Conservation (phyloP, 2,888 invertebrate genomes). For the Epiblema foenella region DNA sequence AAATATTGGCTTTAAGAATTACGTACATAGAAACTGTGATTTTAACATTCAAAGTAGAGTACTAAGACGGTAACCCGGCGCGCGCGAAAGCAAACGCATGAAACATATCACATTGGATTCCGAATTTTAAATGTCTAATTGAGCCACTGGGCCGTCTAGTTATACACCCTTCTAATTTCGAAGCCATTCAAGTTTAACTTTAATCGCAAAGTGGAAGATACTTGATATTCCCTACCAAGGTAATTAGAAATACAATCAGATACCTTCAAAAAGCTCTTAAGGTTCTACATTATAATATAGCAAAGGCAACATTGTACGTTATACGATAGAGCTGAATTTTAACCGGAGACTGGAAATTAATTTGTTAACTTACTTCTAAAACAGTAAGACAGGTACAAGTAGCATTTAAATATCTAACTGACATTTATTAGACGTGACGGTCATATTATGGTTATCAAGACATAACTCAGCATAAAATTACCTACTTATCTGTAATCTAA, state of each 20-base stretch:
- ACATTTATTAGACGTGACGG: constrained; percentile 12
- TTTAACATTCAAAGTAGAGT: no score
- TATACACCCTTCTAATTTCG: constrained; percentile 13
- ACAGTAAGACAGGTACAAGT: neutral
- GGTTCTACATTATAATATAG: neutral
- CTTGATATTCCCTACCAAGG: constrained; percentile 21
- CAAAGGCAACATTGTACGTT: neutral
- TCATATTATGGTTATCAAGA: neutral
- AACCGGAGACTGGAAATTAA: neutral
- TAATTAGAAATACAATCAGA: constrained; percentile 12
- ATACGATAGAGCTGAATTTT: neutral
- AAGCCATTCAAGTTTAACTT: constrained; percentile 24
- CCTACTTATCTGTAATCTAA: neutral
- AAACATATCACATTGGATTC: neutral
- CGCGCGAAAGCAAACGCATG: neutral
- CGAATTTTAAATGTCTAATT: neutral
- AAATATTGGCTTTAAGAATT: no score
- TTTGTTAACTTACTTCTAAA: neutral
- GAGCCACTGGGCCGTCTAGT: neutral
- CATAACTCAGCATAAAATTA: neutral
- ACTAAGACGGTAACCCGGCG: neutral
- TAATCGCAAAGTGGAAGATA: constrained; percentile 32
- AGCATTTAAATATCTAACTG: constrained; percentile 11
- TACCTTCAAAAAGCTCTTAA: constrained; percentile 12
- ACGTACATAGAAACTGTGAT: no score